These are phyloP conservation scores for Megalonaias nervosa DNA, from an alignment of 1,140 invertebrate species.

Conservation along the genomic window DNA sequence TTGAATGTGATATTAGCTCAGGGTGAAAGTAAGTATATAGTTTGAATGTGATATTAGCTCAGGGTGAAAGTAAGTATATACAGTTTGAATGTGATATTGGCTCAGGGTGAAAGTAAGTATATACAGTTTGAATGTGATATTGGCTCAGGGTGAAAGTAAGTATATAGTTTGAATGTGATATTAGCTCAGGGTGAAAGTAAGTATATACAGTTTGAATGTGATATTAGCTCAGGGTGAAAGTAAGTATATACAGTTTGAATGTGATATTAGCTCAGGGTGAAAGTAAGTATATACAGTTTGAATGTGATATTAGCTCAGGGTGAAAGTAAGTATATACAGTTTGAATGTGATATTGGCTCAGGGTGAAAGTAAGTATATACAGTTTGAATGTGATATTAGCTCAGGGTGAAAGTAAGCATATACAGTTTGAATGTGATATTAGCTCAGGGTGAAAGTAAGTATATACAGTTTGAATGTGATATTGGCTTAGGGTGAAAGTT, in stretches of 20 bases:
- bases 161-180: too few relatives aligned
- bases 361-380: constrained; percentile 85
- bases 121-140: too few relatives aligned
- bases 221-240: constrained; percentile 53
- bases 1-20: too few relatives aligned
- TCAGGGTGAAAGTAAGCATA: constrained; percentile 83
- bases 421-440: not conserved
- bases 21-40: too few relatives aligned
- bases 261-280: constrained; percentile 71
- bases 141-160: too few relatives aligned
- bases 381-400: constrained; percentile 82
- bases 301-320: constrained; percentile 84
- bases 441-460: constrained; percentile 80
- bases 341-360: constrained; percentile 48
- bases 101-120: too few relatives aligned
- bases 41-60: too few relatives aligned
- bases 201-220: constrained; percentile 44
- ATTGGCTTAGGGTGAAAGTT: constrained; percentile 85
- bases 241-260: constrained; percentile 74
- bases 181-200: constrained; percentile 86
- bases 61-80: too few relatives aligned
- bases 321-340: constrained; percentile 78
- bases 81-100: too few relatives aligned
- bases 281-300: too few relatives aligned
- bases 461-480: constrained; percentile 84